Evolutionary conservation across 2,888 invertebrate species (phyloP).

Genomic region (Cheilosia vernalis): DNA sequence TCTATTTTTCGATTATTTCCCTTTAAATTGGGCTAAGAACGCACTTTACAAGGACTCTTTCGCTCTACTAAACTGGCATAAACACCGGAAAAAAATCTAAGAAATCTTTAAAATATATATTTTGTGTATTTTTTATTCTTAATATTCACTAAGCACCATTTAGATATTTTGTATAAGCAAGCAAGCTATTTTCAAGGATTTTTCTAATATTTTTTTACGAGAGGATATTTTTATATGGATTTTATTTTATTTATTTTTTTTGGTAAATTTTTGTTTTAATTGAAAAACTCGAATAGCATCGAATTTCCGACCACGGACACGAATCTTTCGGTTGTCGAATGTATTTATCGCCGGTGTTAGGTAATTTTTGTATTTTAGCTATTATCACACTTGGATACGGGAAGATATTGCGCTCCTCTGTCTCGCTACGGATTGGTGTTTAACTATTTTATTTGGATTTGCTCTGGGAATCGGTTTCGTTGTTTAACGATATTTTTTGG

Average conservation of each 20-base stretch:
- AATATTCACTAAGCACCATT: conserved; percentile 69
- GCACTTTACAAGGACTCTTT: conserved; percentile 13
- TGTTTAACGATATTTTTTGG: conserved; percentile 48
- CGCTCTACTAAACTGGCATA: conserved; percentile 24
- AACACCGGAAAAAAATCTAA: conserved; percentile 36
- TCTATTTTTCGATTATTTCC: neutral
- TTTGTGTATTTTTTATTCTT: conserved; percentile 41
- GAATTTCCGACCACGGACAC: conserved; percentile 65
- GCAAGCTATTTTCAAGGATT: conserved; percentile 45
- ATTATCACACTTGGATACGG: conserved; percentile 48
- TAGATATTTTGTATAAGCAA: conserved; percentile 64
- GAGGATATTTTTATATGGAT: conserved; percentile 1
- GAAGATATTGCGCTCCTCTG: conserved; percentile 30
- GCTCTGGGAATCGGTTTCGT: conserved; percentile 44
- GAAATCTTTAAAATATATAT: conserved; percentile 41
- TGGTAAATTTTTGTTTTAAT: neutral
- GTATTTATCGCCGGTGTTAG: conserved; percentile 34
- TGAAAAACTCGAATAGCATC: conserved; percentile 5
- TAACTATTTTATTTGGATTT: conserved; percentile 3
- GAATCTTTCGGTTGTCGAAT: conserved; percentile 56
- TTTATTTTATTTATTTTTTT: conserved; percentile 14
- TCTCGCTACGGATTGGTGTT: conserved; percentile 1
- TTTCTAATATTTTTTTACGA: conserved; percentile 29
- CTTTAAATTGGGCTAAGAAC: conserved; percentile 17
- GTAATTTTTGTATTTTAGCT: conserved; percentile 20